Conservation (phyloP, 2,888 invertebrate genomes). For the Sinhomidia bicolor region DNA sequence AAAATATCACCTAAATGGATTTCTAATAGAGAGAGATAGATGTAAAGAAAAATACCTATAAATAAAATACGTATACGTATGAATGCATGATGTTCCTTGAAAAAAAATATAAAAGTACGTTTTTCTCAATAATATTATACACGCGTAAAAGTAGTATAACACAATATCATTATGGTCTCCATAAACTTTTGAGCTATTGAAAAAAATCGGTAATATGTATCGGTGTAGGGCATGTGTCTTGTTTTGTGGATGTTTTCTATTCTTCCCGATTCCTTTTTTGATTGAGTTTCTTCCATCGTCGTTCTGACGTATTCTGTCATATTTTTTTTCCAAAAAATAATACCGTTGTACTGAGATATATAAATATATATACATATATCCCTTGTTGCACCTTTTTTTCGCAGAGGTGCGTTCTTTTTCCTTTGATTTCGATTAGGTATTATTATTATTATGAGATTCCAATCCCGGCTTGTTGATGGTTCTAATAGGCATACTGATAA, state of each 20-base stretch:
- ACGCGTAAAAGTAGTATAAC: conserved; percentile 27
- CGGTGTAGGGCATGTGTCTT: conserved; percentile 74
- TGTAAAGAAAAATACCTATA: no score
- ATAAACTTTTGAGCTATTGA: not conserved
- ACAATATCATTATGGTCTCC: conserved; percentile 30
- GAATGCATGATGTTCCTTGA: not conserved
- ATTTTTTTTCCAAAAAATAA: not conserved
- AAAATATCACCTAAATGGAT: conserved; percentile 69
- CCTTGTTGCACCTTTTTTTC: conserved; percentile 46
- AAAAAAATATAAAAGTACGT: not conserved
- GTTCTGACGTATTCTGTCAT: conserved; percentile 44
- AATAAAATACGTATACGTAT: not conserved
- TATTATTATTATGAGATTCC: conserved; percentile 14
- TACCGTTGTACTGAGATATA: no score
- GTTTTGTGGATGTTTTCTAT: conserved; percentile 62
- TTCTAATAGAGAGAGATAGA: conserved; percentile 56
- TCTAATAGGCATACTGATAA: conserved; percentile 33
- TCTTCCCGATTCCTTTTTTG: conserved; percentile 54
- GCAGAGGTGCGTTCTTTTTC: not conserved
- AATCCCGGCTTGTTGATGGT: conserved; percentile 35
- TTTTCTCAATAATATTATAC: conserved; percentile 12
- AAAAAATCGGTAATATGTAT: conserved; percentile 59
- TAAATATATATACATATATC: not conserved
- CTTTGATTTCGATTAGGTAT: conserved; percentile 37
- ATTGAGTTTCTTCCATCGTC: conserved; percentile 51